Evolutionary conservation across 2,888 invertebrate genomes (phyloP).

Genomic region (Cactoblastis cactorum): DNA sequence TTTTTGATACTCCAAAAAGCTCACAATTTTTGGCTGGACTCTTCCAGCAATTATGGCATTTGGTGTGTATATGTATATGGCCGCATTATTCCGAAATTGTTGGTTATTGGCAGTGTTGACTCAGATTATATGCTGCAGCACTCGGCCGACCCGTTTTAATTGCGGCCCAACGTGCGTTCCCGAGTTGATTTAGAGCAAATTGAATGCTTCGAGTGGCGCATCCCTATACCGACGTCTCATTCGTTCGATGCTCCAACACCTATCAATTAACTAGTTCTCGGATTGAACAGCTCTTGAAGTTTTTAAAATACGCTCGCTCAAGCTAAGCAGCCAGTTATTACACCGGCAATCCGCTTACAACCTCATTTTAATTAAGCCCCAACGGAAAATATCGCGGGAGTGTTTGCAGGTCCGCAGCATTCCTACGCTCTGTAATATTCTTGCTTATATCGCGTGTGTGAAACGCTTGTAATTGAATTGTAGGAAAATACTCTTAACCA

Average conservation of each 20-base stretch:
- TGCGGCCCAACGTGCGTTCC: slow-evolving; percentile 41
- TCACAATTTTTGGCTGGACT: background rate
- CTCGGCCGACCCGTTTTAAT: slow-evolving; percentile 56
- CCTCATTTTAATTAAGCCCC: slow-evolving; percentile 34
- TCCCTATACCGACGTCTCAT: slow-evolving; percentile 44
- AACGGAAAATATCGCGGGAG: slow-evolving; percentile 29
- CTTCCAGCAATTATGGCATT: slow-evolving; percentile 23
- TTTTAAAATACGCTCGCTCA: slow-evolving; percentile 35
- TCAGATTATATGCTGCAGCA: slow-evolving; percentile 55
- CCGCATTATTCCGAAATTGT: slow-evolving; percentile 40
- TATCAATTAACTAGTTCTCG: slow-evolving; percentile 54
- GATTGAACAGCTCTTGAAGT: slow-evolving; percentile 33
- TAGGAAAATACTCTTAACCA: slow-evolving; percentile 35
- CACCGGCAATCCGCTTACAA: slow-evolving; percentile 36
- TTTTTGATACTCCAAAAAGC: background rate
- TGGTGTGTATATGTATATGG: slow-evolving; percentile 28
- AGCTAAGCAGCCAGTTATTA: slow-evolving; percentile 40
- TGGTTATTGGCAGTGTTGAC: slow-evolving; percentile 45
- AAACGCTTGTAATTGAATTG: slow-evolving; percentile 33
- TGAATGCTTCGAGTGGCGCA: slow-evolving; percentile 53
- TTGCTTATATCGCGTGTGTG: slow-evolving; percentile 25
- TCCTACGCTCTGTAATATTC: slow-evolving; percentile 20
- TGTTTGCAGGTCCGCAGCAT: slow-evolving; percentile 33
- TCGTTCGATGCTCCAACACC: slow-evolving; percentile 43
- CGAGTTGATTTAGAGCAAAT: slow-evolving; percentile 64